Evolutionary conservation across 2,113 vertebrate genomes (phyloP).

Genomic region (Gymnogyps californianus): DNA sequence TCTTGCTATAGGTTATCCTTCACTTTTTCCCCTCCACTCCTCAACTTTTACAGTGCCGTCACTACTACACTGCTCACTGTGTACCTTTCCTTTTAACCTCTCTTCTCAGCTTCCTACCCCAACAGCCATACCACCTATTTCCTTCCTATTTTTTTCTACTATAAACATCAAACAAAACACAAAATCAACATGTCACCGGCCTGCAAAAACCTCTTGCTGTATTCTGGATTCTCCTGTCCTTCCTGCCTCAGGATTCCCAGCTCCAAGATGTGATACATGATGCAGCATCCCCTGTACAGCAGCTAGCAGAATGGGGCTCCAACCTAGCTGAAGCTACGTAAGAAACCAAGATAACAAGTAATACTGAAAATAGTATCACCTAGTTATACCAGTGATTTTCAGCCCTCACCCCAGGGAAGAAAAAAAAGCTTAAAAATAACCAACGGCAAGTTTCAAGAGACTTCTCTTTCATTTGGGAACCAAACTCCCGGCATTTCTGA

Average conservation of each 20-base stretch:
- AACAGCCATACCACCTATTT: neutral
- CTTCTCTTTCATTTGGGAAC: neutral
- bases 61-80: neutral
- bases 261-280: neutral
- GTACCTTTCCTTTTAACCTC: neutral
- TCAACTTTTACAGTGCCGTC: neutral
- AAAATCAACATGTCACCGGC: neutral
- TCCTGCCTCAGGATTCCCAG: neutral
- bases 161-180: neutral
- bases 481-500: neutral
- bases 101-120: neutral
- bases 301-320: neutral
- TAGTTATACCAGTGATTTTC: neutral
- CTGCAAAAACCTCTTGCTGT: neutral
- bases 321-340: fast-evolving
- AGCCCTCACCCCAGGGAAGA: neutral
- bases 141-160: neutral
- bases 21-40: neutral
- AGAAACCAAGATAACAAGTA: neutral
- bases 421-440: neutral
- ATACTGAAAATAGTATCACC: neutral
- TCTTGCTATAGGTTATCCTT: neutral
- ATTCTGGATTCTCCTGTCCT: neutral
- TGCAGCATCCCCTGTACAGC: neutral
- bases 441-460: neutral